Evolutionary conservation across 2,113 vertebrate species (phyloP), one percentile per base, ranked within the genome.

Genomic region (Aythya baeri): DNA sequence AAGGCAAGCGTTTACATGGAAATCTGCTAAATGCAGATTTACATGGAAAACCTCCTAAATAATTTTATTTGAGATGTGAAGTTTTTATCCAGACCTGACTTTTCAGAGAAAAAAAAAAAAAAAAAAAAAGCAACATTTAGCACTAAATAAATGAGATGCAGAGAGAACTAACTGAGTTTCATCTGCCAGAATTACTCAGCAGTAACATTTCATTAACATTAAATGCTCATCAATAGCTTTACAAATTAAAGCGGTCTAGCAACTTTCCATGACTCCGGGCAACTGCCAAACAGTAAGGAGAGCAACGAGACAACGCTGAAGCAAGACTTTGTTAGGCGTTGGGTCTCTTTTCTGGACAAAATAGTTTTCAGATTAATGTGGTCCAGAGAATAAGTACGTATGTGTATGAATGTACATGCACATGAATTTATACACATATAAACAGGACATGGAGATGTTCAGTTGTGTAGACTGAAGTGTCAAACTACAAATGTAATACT

Each of bases 41-140:
- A 70, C 52, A 59, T 31, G 41, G 41, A 41, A 41, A 70, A 22
- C 52, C 84, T 97, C 65, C 63, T 74, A 55, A 87, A 85, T 44
- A 74, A 59, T 59, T 89, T 61, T 38, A 21, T 6, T 50, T 77
- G 67, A 82, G 59, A 93, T 82, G 36, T 38, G 85, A 86, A 50
- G 36, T 83, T 96, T 96, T 93, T 63, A 94, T 93, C 59, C 46
- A 38, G 49, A 50, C 77, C 54, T 94, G 71, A 70, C 71, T 97
- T 89, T 81, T 62, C 23, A 65, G 27, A 66, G 38, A 81, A 68
- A 94, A 62, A 71, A 93, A 94, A 86, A 43, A 83, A 68, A 94
- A 86, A 43, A 83, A 68, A 14, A 34, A 46, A 18, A 46, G 31
- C 34, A 84, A 44, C 63, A 68, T 89, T 92, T 96, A 80, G n/a